Evolutionary conservation across 2,888 invertebrate species (phyloP), one percentile per base, ranked within the genome.

Genomic region (Anodontia alba): DNA sequence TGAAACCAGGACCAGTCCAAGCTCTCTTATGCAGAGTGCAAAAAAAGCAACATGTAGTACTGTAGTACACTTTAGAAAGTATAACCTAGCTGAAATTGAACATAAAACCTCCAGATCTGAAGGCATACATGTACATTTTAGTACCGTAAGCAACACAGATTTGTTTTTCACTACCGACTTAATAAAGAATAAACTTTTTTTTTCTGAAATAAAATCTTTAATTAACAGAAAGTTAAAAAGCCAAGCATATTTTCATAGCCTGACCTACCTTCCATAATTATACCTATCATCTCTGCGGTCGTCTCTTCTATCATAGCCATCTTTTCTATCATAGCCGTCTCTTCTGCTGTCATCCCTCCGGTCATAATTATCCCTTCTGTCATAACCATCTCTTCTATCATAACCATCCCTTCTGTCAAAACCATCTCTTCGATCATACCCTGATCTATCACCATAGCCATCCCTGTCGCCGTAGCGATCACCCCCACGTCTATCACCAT

Each of bases 401-500:
- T 26, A 26, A 3, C 69, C 69, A 43, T 46, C 69, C 8, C 69
- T 8, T 29, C 69, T 8, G 23, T 71, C 71, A 26, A 46, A 49
- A 20, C 68, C 80, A 72, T 83, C 83, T 77, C 88, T 84, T 57
- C 82, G 43, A 42, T 78, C 87, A 42, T 81, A 73, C 29, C 83
- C 78, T 12, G 73, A 68, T 26, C 80, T 72, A 42, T 79, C 78
- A 42, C 84, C 46, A 38, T 78, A 77, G 26, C 88, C 79, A 72
- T 83, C 83, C 77, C 88, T 84, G 67, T 81, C 84, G 3, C 83
- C 84, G 72, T 77, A 81, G 31, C 82, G 43, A 42, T 78, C 87
- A 42, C 83, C 74, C 29, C 83, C 78, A 15, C 74, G 71, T 26
- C 80, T 72, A 42, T 79, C 78, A 42, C 83, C 79, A 33, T 73